phyloP scores from a whole-genome alignment of 2,888 invertebrate species.

The Drosophila hamatofila region DNA sequence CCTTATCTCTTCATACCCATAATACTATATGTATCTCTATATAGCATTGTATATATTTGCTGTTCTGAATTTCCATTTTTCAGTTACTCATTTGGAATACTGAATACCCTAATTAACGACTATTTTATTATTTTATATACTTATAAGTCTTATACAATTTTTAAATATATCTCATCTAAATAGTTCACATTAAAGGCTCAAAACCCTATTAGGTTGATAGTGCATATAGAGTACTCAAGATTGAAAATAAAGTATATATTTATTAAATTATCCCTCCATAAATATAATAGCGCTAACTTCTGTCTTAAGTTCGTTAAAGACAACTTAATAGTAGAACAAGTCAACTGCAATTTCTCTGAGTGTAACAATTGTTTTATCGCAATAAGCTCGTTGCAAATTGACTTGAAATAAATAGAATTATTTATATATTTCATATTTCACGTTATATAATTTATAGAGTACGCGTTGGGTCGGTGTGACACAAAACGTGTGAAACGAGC shows the following conservation, averaged over 20 bases:
- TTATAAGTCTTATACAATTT: background rate
- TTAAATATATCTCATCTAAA: too few relatives aligned
- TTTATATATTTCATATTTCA: background rate
- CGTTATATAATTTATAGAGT: conserved; percentile 51
- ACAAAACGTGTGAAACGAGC: conserved; percentile 10
- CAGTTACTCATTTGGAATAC: background rate
- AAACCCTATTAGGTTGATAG: background rate
- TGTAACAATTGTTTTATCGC: conserved; percentile 7
- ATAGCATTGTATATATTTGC: background rate
- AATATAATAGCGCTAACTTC: background rate
- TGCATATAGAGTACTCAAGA: background rate
- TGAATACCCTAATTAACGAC: background rate
- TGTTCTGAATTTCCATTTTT: background rate
- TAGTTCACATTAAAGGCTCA: background rate
- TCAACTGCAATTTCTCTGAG: conserved; percentile 29
- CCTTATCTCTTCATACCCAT: background rate
- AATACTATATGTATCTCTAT: background rate
- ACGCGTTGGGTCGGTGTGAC: conserved; percentile 6
- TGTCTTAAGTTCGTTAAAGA: background rate
- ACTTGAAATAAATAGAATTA: conserved; percentile 19
- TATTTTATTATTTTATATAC: background rate
- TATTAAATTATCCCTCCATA: background rate
- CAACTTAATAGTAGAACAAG: background rate
- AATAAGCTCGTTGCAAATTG: conserved; percentile 16
- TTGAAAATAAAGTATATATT: too few relatives aligned